phyloP scores from a whole-genome alignment of 1,140 invertebrate species.

The Megalopta genalis region DNA sequence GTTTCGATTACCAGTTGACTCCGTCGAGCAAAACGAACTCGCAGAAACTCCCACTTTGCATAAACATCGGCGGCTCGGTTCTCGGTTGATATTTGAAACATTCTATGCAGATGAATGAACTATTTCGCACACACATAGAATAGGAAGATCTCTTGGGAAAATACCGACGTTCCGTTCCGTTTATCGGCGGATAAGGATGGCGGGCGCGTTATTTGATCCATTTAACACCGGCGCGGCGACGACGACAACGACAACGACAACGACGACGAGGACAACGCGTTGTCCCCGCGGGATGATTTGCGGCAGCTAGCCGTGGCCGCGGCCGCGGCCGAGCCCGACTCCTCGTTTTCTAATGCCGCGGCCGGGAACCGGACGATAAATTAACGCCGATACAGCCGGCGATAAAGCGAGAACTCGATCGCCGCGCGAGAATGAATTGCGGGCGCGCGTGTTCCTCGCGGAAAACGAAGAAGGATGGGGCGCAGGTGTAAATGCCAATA shows the following conservation, averaged over 20 bases:
- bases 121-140: too few relatives aligned
- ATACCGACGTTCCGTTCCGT: not conserved
- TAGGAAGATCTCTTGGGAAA: too few relatives aligned
- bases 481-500: slow-evolving; percentile 68
- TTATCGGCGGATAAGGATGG: not conserved
- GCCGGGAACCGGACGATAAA: slow-evolving; percentile 65
- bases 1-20: too few relatives aligned
- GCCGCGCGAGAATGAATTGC: slow-evolving; percentile 64
- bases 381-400: slow-evolving; percentile 68
- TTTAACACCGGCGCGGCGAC: slow-evolving; percentile 8
- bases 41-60: too few relatives aligned
- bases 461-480: slow-evolving; percentile 71
- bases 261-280: slow-evolving; percentile 36
- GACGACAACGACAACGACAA: too few relatives aligned
- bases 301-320: not conserved
- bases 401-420: slow-evolving; percentile 69
- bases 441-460: slow-evolving; percentile 62
- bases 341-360: slow-evolving; percentile 71
- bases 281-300: slow-evolving; percentile 57
- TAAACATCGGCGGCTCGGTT: too few relatives aligned
- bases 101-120: too few relatives aligned
- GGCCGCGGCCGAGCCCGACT: slow-evolving; percentile 59
- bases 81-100: too few relatives aligned
- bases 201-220: slow-evolving; percentile 18
- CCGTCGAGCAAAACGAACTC: too few relatives aligned